phyloP scores from a whole-genome alignment of 2,888 invertebrate species.

The Norana najaformis region DNA sequence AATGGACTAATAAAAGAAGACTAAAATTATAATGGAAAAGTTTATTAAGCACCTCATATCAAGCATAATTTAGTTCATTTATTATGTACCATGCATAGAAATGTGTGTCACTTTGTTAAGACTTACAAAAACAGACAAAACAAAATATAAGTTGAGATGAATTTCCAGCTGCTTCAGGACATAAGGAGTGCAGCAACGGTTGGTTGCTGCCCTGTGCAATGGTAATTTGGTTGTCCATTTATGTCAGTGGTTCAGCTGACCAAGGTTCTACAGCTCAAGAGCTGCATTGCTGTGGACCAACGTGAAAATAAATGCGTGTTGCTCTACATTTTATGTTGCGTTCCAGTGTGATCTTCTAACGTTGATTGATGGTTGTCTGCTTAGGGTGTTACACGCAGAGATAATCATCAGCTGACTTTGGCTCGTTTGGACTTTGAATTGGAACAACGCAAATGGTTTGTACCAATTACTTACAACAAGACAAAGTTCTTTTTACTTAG shows the following conservation, averaged over 20 bases:
- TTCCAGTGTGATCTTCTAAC: not conserved
- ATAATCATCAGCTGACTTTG: constrained; percentile 79
- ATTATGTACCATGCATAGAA: no score
- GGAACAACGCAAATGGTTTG: constrained; percentile 77
- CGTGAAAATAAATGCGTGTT: not conserved
- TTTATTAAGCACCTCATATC: no score
- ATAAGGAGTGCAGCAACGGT: no score
- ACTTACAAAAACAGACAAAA: no score
- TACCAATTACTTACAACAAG: not conserved
- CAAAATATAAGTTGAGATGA: no score
- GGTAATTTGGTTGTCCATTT: no score
- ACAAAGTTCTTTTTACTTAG: not conserved
- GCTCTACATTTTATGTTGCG: not conserved
- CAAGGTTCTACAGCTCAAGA: not conserved
- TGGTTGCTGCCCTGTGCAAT: no score
- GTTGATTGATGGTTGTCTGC: constrained; percentile 8
- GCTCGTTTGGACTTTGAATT: constrained; percentile 90
- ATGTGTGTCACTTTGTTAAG: no score
- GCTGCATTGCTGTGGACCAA: not conserved
- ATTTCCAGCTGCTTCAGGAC: no score
- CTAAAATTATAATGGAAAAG: no score
- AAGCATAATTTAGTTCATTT: no score
- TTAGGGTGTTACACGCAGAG: constrained; percentile 72
- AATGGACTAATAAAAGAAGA: no score
- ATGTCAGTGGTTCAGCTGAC: not conserved